Base-by-base conservation (phyloP, 2,888 invertebrate species). In the Candidula unifasciata region DNA sequence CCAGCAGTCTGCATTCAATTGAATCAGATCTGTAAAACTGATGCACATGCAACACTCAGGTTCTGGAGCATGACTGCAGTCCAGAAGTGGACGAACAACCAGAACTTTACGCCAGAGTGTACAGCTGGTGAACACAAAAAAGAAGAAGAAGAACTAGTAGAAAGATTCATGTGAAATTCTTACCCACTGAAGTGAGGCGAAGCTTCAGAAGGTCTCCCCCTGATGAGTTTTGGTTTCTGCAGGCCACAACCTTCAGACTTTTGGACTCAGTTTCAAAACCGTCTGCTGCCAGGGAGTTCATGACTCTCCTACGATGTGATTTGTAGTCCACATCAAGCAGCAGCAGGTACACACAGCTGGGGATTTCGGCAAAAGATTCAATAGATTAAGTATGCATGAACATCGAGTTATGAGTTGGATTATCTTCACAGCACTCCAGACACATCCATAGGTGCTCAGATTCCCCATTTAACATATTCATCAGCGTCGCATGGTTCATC, bases 191-290 rank as follows among this genome's bases (percentile, higher is more conserved):
- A 30, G 74, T 74, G 0, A 74, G 54, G 3, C 21, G 74, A 74
- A 74, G 54, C n/a, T n/a, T 54, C 54, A 54, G 52, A 6, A 54
- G 52, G 54, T 18, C 21, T 18, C 54, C 54, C 30, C 5, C 5
- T 30, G 30, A 30, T 18, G 10, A 33, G 54, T 30, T 8, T 5
- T 74, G 30, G 54, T 33, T 74, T 10, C 54, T 54, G 54, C 74
- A 74, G 18, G 54, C 74, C 18, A 54, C 18, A 33, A 74, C 18
- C 3, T 54, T 13, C 30, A 74, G 54, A 54, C 8, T 37, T 30
- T 74, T 74, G 2, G 74, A 74, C 54, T n/a, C 16, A 54, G 54
- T 74, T 27, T 13, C 33, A 74, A 54, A 74, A 6, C 54, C 74
- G 16, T 54, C 18, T 3, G 21, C 54, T 27, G 52, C 54, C 6